These are phyloP conservation scores for Drosophila virilis DNA, from an alignment of 1,140 invertebrate species.

Conservation along the genomic window DNA sequence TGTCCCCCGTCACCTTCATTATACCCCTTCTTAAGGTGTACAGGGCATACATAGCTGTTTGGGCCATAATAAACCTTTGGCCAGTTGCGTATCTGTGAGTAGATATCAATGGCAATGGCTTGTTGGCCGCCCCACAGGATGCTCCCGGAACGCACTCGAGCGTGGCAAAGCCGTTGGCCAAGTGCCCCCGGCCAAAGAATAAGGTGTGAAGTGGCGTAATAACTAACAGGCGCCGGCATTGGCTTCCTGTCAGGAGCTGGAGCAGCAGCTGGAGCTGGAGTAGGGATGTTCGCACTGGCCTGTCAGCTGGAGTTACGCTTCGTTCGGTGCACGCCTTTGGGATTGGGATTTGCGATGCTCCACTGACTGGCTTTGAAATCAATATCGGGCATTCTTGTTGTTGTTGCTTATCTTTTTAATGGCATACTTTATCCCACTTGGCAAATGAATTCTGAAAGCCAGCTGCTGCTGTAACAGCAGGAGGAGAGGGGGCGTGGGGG, in stretches of 20 bases:
- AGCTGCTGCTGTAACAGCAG: background rate
- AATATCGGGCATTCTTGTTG: constrained; percentile 56
- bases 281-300: constrained; percentile 3
- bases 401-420: constrained; percentile 73
- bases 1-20: background rate
- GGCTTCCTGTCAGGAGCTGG: constrained; percentile 29
- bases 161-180: constrained; percentile 68
- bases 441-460: constrained; percentile 75
- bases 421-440: constrained; percentile 73
- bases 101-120: constrained; percentile 56
- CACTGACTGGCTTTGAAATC: constrained; percentile 72
- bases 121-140: constrained; percentile 40
- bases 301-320: constrained; percentile 63
- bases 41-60: constrained; percentile 1
- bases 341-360: constrained; percentile 59
- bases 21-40: background rate
- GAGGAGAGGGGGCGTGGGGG: no score
- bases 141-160: constrained; percentile 70
- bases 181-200: constrained; percentile 22
- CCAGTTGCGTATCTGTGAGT: constrained; percentile 28
- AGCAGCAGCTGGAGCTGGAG: background rate
- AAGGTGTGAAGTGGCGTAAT: constrained; percentile 79
- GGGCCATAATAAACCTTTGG: constrained; percentile 34
- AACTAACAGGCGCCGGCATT: constrained; percentile 68
- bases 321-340: constrained; percentile 45